Base-by-base conservation (phyloP, 2,113 vertebrate genomes). In the Sclerurus mexicanus region DNA sequence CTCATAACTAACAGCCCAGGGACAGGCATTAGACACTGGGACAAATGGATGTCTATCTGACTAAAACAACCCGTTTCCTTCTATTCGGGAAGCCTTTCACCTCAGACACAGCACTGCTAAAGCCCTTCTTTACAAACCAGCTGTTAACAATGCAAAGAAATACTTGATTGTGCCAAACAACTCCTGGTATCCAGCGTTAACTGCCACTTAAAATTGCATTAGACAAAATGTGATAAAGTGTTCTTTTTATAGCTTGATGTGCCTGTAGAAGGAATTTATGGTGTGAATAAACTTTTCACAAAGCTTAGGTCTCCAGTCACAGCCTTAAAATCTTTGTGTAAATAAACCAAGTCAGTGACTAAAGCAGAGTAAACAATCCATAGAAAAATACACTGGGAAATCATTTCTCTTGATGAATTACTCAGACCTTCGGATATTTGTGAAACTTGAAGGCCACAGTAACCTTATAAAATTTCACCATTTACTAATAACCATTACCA, bases 61-160 rank as follows among this genome's bases (percentile, higher is more conserved):
- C 81, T 90, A 67, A 91, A 86, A 78, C 55, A 42, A 66, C 52
- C 12, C 37, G 49, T 62, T 85, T 89, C 59, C 66, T 89, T 85
- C 47, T 77, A 76, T 39, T 93, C 85, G 63, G 35, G 60, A 92
- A 88, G 50, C 78, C 64, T 90, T 95, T 94, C 59, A 93, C 63
- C 88, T 96, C 73, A 62, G 87, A 90, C 95, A 96, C 63, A 88
- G 68, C 69, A 73, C 53, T 27, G 62, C 68, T 68, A 52, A 78
- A 84, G 37, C 25, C 10, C 88, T 92, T 69, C 83, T 30, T 52
- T 64, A 82, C 71, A 92, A 93, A 68, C 37, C 71, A 94, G 76
- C 56, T 87, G 73, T 52, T 83, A 53, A 90, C 35, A 59, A 87
- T 44, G 78, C 49, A 79, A 90, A 92, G n/a, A 76, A 81, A 67